These are phyloP conservation scores for Rhinolophus ferrumequinum DNA, from an alignment of 2,113 vertebrate species.

Conservation along the genomic window DNA sequence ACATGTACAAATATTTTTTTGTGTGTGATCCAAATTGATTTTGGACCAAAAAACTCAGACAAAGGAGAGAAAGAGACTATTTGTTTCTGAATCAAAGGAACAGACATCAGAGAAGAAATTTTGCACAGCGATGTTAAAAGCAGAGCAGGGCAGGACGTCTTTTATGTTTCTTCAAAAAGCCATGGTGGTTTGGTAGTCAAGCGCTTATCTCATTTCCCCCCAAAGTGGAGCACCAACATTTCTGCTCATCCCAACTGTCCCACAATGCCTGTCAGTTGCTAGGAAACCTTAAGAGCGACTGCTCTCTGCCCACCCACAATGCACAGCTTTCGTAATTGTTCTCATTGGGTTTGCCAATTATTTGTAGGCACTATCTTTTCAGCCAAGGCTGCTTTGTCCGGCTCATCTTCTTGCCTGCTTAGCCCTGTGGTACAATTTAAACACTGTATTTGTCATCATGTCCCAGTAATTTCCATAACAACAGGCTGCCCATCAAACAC, in stretches of 20 bases:
- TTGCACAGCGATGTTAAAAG: neutral
- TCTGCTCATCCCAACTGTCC: conserved; percentile 15
- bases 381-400: conserved; percentile 4
- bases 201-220: conserved; percentile 40
- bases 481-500: conserved; percentile 44
- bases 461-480: conserved; percentile 46
- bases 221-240: conserved; percentile 56
- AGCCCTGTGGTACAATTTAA: conserved; percentile 25
- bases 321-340: conserved; percentile 41
- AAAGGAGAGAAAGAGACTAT: neutral
- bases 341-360: conserved; percentile 46
- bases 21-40: conserved; percentile 19
- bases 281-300: conserved; percentile 64
- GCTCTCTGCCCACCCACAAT: conserved; percentile 62
- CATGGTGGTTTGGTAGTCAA: neutral
- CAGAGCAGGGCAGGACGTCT: neutral
- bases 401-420: neutral
- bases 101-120: neutral
- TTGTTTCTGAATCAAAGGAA: neutral
- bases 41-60: conserved; percentile 28
- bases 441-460: conserved; percentile 24
- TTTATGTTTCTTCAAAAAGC: conserved; percentile 25
- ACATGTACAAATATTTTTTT: neutral
- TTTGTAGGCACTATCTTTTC: neutral
- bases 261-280: conserved; percentile 65